Evolutionary conservation across 2,888 invertebrate species (phyloP), one percentile per base, ranked within the genome.

Genomic region (Acleris holmiana): DNA sequence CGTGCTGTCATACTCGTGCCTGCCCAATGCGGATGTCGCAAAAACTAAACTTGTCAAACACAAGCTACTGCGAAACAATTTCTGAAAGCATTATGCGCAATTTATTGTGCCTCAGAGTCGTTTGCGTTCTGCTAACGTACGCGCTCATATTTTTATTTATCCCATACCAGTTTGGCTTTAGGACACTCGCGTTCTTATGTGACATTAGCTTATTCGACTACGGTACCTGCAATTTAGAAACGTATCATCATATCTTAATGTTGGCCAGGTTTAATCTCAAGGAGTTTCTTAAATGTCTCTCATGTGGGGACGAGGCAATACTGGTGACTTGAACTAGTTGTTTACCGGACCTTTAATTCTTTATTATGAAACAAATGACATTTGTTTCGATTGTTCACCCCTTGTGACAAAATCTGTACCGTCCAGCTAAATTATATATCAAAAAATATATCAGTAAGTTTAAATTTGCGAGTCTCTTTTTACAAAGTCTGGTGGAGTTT

Each of bases 1-100:
- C 71, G 57, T 63, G 73, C 67, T 61, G 66, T 53, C 50, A 40
- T 58, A 21, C 53, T 56, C 53, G 55, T 57, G 50, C 63, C 57
- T 41, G 60, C 40, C 48, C 66, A 29, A 62, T 48, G 49, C 54
- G 65, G 61, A 61, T 61, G 50, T 65, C 57, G 61, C 23, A 64
- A 58, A 47, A 63, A 54, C 53, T 48, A 25, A 44, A 48, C 50
- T 23, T 47, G 41, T 44, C 46, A 53, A 58, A 48, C 51, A 53
- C 23, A 40, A 44, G 55, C 23, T 55, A 59, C 49, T 47, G 54
- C 46, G 59, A 65, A 65, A 41, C 49, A 49, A 50, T 55, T 60
- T 55, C 18, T 55, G 55, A 41, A 54, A 55, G 49, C 60, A 59
- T 55, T 60, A 60, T 65, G 55, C 54, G 18, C 23, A 18, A 21